Base-by-base conservation (phyloP, 1,140 invertebrate genomes). In the Ctenoplectra terminalis region DNA sequence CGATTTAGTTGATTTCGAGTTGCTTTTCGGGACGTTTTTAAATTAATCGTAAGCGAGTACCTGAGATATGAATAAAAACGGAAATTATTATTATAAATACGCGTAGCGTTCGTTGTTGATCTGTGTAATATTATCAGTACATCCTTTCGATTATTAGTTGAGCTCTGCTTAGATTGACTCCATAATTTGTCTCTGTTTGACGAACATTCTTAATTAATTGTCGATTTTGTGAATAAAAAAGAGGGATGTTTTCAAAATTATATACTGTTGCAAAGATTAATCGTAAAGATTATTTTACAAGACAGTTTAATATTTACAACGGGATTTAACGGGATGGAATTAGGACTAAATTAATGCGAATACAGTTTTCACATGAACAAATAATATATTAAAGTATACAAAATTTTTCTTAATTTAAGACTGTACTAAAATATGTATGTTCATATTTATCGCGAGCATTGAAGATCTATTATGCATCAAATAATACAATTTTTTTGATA, bases 401-500 rank as follows among this genome's bases (percentile, higher is more conserved):
- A 79, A 67, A 66, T 84, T 60, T 77, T 56, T 52, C 13, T 56
- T 73, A 54, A 23, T 76, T 37, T 76, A 77, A 85, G 69, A 82
- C 23, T 52, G 67, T 37, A 80, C 43, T 34, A 79, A 5, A 34
- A 72, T 61, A 56, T 78, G 50, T 71, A 78, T 73, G 48, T 23
- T 63, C 46, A 43, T 69, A 56, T 50, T 15, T 77, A 69, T 17
- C n/a, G 9, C 34, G 29, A 23, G 34, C 23, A 43, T 64, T 2
- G 3, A 40, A 60, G 0, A 13, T 48, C 8, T 61, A 26, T 20
- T 54, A 54, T 66, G 46, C 75, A 71, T 43, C 48, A 60, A 89
- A 86, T 92, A 90, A 92, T 88, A 84, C 70, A 81, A 83, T 89
- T 81, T 91, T 91, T 92, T 92, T 90, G 71, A 87, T 90, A 93